Evolutionary conservation across 1,140 invertebrate genomes (phyloP).

Genomic region (Akabosia matsudoensis): DNA sequence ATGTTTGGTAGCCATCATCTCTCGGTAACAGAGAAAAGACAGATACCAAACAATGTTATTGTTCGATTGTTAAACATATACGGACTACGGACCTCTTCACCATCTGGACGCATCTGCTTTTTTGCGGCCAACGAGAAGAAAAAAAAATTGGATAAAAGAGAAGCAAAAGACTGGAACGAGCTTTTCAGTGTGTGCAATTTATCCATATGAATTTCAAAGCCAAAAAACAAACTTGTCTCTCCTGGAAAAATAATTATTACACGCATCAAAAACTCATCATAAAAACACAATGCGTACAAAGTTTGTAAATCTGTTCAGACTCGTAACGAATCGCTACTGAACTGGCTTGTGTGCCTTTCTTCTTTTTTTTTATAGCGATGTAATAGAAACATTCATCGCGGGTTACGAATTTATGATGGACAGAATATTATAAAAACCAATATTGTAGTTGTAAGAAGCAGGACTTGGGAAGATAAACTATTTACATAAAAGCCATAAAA

Average conservation of each 20-base stretch:
- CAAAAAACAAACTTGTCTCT: not conserved
- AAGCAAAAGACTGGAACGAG: too few relatives aligned
- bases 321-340: not conserved
- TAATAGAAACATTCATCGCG: too few relatives aligned
- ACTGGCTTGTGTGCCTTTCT: not conserved
- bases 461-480: too few relatives aligned
- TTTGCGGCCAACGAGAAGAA: not conserved
- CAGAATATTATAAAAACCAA: too few relatives aligned
- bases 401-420: too few relatives aligned
- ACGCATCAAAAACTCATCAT: not conserved
- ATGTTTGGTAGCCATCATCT: not conserved
- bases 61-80: not conserved
- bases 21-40: not conserved
- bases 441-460: too few relatives aligned
- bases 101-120: conserved; percentile 15
- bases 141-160: too few relatives aligned
- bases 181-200: too few relatives aligned
- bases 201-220: not conserved
- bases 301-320: not conserved
- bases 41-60: conserved; percentile 2
- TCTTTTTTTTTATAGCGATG: not conserved
- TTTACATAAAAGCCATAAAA: too few relatives aligned
- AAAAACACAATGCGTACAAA: not conserved
- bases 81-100: not conserved
- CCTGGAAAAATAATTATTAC: not conserved